These are phyloP conservation scores for Entelurus aequoreus DNA, from an alignment of 2,113 vertebrate genomes.

Conservation along the genomic window DNA sequence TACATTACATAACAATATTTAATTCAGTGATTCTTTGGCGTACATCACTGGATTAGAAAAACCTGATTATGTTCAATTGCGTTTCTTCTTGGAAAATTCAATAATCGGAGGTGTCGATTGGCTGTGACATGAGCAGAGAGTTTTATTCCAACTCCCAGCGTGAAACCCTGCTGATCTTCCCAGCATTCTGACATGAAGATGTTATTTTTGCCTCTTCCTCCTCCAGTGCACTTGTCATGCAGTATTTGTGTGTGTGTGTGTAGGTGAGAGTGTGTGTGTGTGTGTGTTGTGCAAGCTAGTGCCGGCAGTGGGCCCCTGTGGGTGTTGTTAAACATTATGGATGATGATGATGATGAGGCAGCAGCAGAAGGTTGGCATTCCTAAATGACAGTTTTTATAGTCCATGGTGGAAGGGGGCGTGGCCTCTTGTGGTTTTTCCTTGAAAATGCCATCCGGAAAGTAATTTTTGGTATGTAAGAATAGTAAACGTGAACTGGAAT, in stretches of 20 bases:
- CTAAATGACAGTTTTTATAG: constrained; percentile 64
- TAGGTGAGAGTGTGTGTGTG: constrained; percentile 3
- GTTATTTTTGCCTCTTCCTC: constrained; percentile 47
- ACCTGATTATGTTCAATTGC: too few species aligned
- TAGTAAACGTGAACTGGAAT: too few species aligned
- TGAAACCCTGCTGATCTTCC: background rate
- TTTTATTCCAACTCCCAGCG: too few species aligned
- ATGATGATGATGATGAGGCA: constrained; percentile 36
- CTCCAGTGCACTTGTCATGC: constrained; percentile 26
- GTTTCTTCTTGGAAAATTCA: too few species aligned
- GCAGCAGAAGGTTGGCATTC: constrained; percentile 34
- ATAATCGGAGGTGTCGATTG: too few species aligned
- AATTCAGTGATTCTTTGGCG: too few species aligned
- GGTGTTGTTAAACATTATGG: constrained; percentile 48
- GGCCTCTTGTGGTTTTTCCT: too few species aligned
- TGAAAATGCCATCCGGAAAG: too few species aligned
- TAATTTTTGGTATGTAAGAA: too few species aligned
- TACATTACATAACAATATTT: too few species aligned
- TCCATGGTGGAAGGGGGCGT: background rate
- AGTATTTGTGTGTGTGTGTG: constrained; percentile 19
- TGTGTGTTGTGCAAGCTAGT: constrained; percentile 21
- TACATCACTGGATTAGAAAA: too few species aligned
- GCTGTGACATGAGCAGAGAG: too few species aligned
- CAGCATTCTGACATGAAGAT: constrained; percentile 32
- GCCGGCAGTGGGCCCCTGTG: constrained; percentile 48